Conservation (phyloP, 2,888 invertebrate species). For the Ctenicera cuprea region DNA sequence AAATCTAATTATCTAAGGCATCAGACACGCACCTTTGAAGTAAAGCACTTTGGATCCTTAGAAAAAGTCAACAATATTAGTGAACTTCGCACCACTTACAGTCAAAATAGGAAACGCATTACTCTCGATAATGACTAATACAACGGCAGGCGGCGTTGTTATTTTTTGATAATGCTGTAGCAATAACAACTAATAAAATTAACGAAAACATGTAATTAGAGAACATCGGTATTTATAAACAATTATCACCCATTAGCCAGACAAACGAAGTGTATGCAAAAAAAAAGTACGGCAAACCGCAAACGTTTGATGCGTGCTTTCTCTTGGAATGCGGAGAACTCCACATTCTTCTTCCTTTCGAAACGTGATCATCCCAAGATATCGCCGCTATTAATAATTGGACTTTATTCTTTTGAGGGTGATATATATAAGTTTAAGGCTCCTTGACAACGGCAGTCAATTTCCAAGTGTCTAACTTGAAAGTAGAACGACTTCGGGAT, state of each 20-base stretch:
- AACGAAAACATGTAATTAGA: conserved; percentile 18
- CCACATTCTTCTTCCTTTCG: conserved; percentile 34
- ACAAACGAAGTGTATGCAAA: not conserved
- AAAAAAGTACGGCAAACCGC: conserved; percentile 5
- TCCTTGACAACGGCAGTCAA: conserved; percentile 35
- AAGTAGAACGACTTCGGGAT: conserved; percentile 2
- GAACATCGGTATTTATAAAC: conserved; percentile 13
- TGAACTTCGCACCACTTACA: conserved; percentile 11
- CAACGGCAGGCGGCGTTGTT: not conserved
- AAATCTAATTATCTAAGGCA: not conserved
- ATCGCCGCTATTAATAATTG: conserved; percentile 47
- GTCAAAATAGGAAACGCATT: conserved; percentile 41
- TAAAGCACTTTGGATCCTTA: conserved; percentile 2
- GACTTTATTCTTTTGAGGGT: conserved; percentile 50
- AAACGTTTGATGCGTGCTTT: not conserved
- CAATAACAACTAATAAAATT: conserved; percentile 10
- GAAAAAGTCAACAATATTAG: conserved; percentile 1
- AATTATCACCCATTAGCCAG: not conserved
- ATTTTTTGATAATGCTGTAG: not conserved
- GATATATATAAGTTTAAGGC: conserved; percentile 49
- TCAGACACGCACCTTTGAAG: conserved; percentile 1
- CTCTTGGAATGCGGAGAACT: conserved; percentile 32
- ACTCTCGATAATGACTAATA: conserved; percentile 21
- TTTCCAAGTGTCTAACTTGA: conserved; percentile 1
- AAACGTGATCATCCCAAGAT: conserved; percentile 49